Evolutionary conservation across 2,113 vertebrate species (phyloP).

Genomic region (Talpa occidentalis): DNA sequence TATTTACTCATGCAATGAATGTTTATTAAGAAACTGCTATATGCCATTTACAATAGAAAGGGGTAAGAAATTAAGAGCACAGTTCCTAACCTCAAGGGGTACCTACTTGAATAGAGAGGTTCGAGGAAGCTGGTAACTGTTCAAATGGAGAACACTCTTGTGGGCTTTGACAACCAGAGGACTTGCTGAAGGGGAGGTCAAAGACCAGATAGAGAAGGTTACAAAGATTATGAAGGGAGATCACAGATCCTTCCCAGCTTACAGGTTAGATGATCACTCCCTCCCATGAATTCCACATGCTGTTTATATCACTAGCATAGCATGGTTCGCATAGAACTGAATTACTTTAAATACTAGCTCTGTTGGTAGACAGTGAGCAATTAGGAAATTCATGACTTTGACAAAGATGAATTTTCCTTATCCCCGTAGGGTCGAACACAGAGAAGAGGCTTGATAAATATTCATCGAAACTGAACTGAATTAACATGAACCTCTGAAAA

Average conservation of each 20-base stretch:
- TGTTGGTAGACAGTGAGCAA: neutral
- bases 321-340: neutral
- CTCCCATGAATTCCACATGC: neutral
- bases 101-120: neutral
- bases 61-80: neutral
- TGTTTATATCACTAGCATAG: neutral
- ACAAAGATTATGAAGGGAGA: neutral
- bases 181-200: neutral
- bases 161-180: neutral
- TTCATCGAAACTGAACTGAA: neutral
- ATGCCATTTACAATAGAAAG: neutral
- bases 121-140: neutral
- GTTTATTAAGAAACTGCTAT: neutral
- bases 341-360: neutral
- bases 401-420: constrained; percentile 10
- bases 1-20: neutral
- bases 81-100: neutral
- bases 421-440: neutral
- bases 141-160: neutral
- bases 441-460: neutral
- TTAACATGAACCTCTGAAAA: neutral
- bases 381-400: neutral
- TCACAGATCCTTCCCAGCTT: neutral
- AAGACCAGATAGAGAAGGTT: neutral
- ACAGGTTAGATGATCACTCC: neutral